Conservation (phyloP, 2,113 vertebrate species). For the Nanorana parkeri region DNA sequence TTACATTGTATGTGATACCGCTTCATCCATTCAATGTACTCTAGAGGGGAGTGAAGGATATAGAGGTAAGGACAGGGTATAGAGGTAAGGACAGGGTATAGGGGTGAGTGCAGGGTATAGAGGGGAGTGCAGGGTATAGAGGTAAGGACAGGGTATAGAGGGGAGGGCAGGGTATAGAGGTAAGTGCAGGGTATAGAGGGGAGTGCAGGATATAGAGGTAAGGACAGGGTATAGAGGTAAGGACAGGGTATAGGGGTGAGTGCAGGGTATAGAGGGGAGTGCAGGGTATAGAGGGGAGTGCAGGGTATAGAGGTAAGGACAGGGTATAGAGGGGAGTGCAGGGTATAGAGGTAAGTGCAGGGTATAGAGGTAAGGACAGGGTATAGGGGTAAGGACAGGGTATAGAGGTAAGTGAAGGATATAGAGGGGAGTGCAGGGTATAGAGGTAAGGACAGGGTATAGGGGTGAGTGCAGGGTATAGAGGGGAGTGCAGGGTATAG, state of each 20-base stretch:
- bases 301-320: neutral
- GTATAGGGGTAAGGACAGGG: neutral
- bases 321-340: neutral
- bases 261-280: neutral
- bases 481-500: neutral
- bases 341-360: neutral
- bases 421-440: neutral
- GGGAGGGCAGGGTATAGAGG: neutral
- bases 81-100: too few relatives aligned
- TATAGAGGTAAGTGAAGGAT: neutral
- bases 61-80: neutral
- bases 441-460: neutral
- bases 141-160: neutral
- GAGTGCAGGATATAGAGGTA: neutral
- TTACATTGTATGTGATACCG: too few relatives aligned
- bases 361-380: neutral
- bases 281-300: neutral
- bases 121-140: neutral
- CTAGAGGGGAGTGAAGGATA: neutral
- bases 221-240: neutral
- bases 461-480: neutral
- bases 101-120: neutral
- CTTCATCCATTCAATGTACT: too few relatives aligned
- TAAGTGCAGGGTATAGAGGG: neutral
- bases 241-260: neutral